Conservation (phyloP, 1,140 invertebrate species). For the Nymphalis io region DNA sequence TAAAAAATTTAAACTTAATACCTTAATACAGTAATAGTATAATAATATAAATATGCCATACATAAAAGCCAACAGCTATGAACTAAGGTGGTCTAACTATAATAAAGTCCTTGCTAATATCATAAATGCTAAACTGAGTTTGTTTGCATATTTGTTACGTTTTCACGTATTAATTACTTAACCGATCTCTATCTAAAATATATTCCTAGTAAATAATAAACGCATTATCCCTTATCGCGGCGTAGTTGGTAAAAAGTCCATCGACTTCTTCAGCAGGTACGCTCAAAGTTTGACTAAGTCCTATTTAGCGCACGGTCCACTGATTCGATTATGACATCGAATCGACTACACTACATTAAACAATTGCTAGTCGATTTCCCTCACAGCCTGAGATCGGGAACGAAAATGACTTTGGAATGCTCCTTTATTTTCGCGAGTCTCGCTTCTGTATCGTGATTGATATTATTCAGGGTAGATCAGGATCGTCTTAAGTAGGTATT, state of each 20-base stretch:
- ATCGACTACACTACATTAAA: conserved; percentile 42
- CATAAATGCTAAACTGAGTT: too few species aligned
- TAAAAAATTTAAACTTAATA: too few species aligned
- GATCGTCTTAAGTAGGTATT: background rate
- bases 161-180: too few species aligned
- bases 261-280: conserved; percentile 4
- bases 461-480: conserved; percentile 4
- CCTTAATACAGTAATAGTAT: too few species aligned
- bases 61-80: too few species aligned
- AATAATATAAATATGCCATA: too few species aligned
- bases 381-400: conserved; percentile 16
- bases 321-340: conserved; percentile 50
- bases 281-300: conserved; percentile 15
- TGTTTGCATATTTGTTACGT: too few species aligned
- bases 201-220: too few species aligned
- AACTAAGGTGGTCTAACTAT: too few species aligned
- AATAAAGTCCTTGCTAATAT: too few species aligned
- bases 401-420: conserved; percentile 22
- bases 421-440: conserved; percentile 17
- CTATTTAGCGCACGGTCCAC: conserved; percentile 42
- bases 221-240: background rate
- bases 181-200: too few species aligned
- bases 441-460: conserved; percentile 5
- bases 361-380: conserved; percentile 33
- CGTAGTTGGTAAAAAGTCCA: background rate